These are phyloP conservation scores for Orgyia antiqua DNA, from an alignment of 2,888 invertebrate genomes.

Conservation along the genomic window DNA sequence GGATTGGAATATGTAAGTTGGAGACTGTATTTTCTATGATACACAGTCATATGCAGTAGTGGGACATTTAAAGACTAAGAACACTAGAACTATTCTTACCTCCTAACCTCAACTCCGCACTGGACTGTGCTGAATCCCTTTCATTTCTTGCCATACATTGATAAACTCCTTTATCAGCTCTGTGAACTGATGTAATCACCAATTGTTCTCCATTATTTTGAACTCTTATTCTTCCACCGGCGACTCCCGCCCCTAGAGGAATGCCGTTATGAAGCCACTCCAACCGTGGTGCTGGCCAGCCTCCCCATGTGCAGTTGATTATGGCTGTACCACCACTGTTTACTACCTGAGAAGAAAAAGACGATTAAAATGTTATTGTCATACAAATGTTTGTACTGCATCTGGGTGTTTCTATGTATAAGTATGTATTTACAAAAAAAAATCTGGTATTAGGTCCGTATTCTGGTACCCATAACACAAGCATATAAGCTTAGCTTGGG, in stretches of 20 bases:
- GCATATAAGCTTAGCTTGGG: too few species aligned
- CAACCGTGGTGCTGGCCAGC: conserved; percentile 83
- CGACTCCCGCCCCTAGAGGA: conserved; percentile 72
- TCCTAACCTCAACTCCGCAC: conserved; percentile 87
- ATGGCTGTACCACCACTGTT: conserved; percentile 90
- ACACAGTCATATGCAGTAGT: too few species aligned
- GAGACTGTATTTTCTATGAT: too few species aligned
- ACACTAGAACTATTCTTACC: too few species aligned
- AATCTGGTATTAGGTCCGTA: too few species aligned
- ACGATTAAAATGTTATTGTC: too few species aligned
- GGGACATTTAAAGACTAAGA: too few species aligned
- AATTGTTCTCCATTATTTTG: conserved; percentile 55
- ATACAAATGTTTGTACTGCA: too few species aligned
- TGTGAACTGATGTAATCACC: conserved; percentile 77
- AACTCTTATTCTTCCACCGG: conserved; percentile 55
- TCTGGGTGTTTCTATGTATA: too few species aligned
- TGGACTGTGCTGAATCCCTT: conserved; percentile 87
- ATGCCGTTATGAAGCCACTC: conserved; percentile 88
- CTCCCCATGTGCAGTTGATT: conserved; percentile 91
- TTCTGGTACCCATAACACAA: too few species aligned
- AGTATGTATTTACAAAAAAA: too few species aligned
- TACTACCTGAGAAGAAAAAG: conserved; percentile 75
- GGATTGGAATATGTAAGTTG: too few species aligned
- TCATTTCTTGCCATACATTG: conserved; percentile 91
- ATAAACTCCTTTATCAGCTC: conserved; percentile 91